These are phyloP conservation scores for Botia kubotai DNA, from an alignment of 2,797 vertebrate species.

Conservation along the genomic window DNA sequence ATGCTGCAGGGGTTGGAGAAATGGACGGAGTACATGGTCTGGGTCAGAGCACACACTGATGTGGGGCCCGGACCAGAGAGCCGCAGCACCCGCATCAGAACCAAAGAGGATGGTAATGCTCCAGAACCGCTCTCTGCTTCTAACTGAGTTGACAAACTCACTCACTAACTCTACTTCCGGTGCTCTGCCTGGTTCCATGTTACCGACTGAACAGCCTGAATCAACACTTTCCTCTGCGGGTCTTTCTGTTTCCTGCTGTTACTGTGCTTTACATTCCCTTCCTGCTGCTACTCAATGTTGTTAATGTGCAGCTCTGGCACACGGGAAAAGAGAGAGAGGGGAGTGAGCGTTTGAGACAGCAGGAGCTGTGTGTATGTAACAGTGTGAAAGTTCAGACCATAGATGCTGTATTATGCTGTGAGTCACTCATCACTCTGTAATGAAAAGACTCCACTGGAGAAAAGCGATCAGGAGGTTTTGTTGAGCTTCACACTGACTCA, in stretches of 20 bases:
- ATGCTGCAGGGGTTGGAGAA: constrained; percentile 95
- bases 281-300: constrained; percentile 2
- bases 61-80: constrained; percentile 97
- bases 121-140: constrained; percentile 17
- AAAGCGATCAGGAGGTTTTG: not conserved
- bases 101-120: constrained; percentile 92
- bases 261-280: constrained; percentile 2
- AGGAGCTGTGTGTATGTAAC: not conserved
- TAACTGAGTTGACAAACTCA: constrained; percentile 13
- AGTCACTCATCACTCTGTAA: not conserved
- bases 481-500: not conserved
- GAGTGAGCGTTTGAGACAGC: not conserved
- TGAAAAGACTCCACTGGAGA: not conserved
- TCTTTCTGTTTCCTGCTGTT: constrained; percentile 22
- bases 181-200: not conserved
- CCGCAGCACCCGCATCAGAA: constrained; percentile 88
- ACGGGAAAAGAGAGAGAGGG: not conserved
- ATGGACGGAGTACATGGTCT: constrained; percentile 98
- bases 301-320: not conserved
- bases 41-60: constrained; percentile 97
- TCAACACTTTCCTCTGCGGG: not conserved
- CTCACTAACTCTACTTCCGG: not conserved
- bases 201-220: constrained; percentile 6
- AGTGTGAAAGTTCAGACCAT: not conserved
- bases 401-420: not conserved